phyloP scores from a whole-genome alignment of 2,888 invertebrate species.

The Cephalotes varians region DNA sequence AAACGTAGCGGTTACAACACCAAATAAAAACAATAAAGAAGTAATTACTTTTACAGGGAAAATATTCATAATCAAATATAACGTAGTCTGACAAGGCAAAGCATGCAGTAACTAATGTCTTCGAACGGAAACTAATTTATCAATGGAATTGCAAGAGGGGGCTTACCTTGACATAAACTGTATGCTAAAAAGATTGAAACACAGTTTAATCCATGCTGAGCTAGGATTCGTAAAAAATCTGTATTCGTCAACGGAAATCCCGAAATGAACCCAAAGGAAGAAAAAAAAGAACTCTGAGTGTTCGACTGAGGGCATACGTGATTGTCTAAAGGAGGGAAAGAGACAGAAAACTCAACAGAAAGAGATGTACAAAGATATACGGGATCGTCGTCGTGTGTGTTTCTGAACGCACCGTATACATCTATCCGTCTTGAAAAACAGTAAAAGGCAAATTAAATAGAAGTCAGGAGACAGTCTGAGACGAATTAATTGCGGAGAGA shows the following conservation, averaged over 20 bases:
- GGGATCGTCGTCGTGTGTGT: neutral
- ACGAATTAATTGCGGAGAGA: conserved; percentile 2
- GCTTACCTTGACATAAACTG: conserved; percentile 86
- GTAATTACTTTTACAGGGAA: conserved; percentile 7
- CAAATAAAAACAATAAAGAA: neutral
- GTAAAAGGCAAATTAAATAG: conserved; percentile 21
- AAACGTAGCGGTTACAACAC: neutral
- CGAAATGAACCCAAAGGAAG: neutral
- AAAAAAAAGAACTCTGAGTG: neutral
- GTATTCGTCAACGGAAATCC: conserved; percentile 19
- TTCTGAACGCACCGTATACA: conserved; percentile 20
- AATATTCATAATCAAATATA: neutral
- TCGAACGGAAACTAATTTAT: conserved; percentile 60
- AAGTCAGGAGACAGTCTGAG: conserved; percentile 1
- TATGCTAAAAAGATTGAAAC: conserved; percentile 85
- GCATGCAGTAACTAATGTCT: conserved; percentile 63
- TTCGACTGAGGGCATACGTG: neutral
- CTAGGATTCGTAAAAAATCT: conserved; percentile 57
- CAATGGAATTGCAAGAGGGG: conserved; percentile 71
- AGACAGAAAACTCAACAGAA: neutral
- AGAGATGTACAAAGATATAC: neutral
- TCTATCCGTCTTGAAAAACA: neutral
- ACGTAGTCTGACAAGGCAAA: conserved; percentile 43
- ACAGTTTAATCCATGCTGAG: conserved; percentile 81
- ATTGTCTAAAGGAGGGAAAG: conserved; percentile 1